These are phyloP conservation scores for western clawed frog (Xenopus tropicalis) DNA, from an alignment of 2,113 vertebrate species.

Conservation along the genomic window DNA sequence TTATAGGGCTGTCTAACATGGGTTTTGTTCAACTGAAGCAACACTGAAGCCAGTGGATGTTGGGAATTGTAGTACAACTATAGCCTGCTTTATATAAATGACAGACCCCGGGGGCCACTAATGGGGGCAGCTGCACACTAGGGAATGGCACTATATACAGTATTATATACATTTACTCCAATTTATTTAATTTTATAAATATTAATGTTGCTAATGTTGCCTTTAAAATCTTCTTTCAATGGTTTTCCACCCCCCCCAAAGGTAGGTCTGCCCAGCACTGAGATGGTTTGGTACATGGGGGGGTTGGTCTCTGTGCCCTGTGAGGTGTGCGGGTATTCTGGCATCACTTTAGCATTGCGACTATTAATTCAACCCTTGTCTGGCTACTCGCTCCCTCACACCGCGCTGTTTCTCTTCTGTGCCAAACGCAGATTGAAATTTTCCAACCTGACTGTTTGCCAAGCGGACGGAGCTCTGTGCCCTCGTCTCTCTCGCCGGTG, in stretches of 20 bases:
- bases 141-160: background rate
- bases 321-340: conserved; percentile 25
- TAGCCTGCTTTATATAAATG: background rate
- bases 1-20: too few relatives aligned
- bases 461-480: conserved; percentile 5
- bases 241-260: background rate
- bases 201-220: too few relatives aligned
- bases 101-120: background rate
- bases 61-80: too few relatives aligned
- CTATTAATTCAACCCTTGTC: conserved; percentile 30
- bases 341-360: conserved; percentile 18
- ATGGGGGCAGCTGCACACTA: background rate
- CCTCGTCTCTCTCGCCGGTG: conserved; percentile 49
- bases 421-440: conserved; percentile 33
- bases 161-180: background rate
- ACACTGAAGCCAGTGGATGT: too few relatives aligned
- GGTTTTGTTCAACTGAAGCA: too few relatives aligned
- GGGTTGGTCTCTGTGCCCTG: conserved; percentile 1
- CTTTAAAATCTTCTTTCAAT: background rate
- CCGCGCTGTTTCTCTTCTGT: conserved; percentile 8
- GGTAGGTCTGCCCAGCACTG: conserved; percentile 28
- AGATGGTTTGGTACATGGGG: background rate
- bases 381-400: conserved; percentile 16
- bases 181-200: background rate
- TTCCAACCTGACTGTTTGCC: conserved; percentile 23